Evolutionary conservation across 2,797 vertebrate genomes (phyloP).

Genomic region (Phaenicophaeus curvirostris): DNA sequence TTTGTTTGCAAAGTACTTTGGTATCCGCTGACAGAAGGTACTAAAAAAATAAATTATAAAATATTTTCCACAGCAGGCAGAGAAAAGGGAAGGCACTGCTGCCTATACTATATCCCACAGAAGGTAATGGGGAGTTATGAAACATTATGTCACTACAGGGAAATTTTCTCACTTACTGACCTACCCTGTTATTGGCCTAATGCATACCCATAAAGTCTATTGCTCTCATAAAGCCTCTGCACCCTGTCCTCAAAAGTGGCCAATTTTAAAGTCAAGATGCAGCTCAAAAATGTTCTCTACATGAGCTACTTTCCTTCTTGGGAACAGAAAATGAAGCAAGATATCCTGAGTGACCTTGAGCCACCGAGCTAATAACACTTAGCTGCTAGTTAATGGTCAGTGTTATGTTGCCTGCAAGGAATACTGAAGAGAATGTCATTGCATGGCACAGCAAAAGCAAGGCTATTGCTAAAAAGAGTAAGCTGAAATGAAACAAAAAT

Average conservation of each 20-base stretch:
- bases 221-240: not conserved
- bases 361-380: not conserved
- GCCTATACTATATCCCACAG: not conserved
- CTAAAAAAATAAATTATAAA: not conserved
- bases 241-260: not conserved
- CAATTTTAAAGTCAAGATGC: not conserved
- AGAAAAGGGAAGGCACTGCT: not conserved
- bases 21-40: conserved; percentile 34
- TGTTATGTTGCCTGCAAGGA: not conserved
- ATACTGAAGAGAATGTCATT: not conserved
- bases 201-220: conserved; percentile 11
- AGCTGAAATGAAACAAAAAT: not conserved
- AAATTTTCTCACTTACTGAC: conserved; percentile 7
- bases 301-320: not conserved
- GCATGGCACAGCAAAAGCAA: not conserved
- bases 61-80: not conserved
- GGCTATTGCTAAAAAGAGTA: not conserved
- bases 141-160: conserved; percentile 20
- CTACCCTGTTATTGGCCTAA: conserved; percentile 20
- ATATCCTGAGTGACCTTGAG: not conserved
- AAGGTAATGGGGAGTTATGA: not conserved
- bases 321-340: not conserved
- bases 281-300: not conserved
- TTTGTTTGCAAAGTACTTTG: conserved; percentile 32
- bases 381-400: conserved; percentile 15